phyloP scores from a whole-genome alignment of 2,113 vertebrate genomes.

The Brachionichthys hirsutus region DNA sequence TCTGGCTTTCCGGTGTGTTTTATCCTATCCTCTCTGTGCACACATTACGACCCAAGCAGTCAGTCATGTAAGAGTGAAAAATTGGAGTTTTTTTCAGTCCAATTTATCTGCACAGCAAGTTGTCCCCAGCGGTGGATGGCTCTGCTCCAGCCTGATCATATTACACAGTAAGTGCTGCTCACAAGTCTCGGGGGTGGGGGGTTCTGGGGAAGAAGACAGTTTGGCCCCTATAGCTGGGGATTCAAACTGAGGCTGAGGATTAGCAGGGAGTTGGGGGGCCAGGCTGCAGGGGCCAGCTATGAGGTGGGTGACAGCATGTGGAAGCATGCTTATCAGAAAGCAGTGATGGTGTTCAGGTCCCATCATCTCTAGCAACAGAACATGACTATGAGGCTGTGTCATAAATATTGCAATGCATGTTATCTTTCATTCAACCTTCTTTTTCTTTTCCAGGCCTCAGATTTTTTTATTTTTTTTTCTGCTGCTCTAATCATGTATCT shows the following conservation, averaged over 20 bases:
- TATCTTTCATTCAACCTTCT: slow-evolving; percentile 55
- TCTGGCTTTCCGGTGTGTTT: slow-evolving; percentile 4
- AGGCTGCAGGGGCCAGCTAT: slow-evolving; percentile 19
- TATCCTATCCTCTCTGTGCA: neutral
- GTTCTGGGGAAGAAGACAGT: slow-evolving; percentile 32
- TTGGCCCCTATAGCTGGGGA: slow-evolving; percentile 40
- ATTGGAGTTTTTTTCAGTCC: slow-evolving; percentile 31
- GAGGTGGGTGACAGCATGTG: slow-evolving; percentile 35
- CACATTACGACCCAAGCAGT: neutral
- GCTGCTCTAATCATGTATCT: slow-evolving; percentile 34
- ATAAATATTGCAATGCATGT: slow-evolving; percentile 68
- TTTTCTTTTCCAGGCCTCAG: slow-evolving; percentile 10
- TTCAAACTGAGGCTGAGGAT: slow-evolving; percentile 51
- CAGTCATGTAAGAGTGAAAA: slow-evolving; percentile 21
- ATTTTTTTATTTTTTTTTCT: slow-evolving; percentile 12
- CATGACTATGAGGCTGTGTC: slow-evolving; percentile 53
- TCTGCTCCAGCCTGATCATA: slow-evolving; percentile 59
- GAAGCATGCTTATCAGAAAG: slow-evolving; percentile 52
- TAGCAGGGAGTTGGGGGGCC: slow-evolving; percentile 26
- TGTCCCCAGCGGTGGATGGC: slow-evolving; percentile 30
- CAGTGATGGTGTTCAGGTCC: slow-evolving; percentile 50
- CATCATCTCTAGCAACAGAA: slow-evolving; percentile 57
- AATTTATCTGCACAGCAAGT: slow-evolving; percentile 52
- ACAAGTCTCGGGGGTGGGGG: slow-evolving; percentile 39
- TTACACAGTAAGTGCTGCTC: slow-evolving; percentile 55